phyloP scores from a whole-genome alignment of 2,113 vertebrate genomes.

The Amazona guildingii region DNA sequence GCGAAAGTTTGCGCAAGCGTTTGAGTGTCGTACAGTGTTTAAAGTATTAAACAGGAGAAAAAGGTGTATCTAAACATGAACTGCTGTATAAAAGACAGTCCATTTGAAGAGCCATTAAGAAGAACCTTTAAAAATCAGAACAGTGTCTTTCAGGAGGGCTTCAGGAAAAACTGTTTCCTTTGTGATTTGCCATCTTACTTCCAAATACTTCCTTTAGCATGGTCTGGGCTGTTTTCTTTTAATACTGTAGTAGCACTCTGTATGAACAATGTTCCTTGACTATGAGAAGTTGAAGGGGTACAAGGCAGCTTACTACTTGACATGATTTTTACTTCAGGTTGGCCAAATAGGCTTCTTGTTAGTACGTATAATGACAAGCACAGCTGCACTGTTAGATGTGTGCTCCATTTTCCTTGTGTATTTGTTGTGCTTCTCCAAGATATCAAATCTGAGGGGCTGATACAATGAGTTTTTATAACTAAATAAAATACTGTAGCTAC shows the following conservation, averaged over 20 bases:
- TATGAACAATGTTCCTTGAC: background rate
- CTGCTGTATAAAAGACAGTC: background rate
- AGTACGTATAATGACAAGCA: background rate
- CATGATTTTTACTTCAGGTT: background rate
- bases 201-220: background rate
- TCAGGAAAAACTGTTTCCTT: background rate
- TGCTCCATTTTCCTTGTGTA: rapidly evolving
- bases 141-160: background rate
- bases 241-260: background rate
- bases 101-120: background rate
- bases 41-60: background rate
- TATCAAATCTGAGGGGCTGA: background rate
- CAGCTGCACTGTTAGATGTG: background rate
- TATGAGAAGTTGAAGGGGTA: background rate
- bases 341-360: background rate
- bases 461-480: background rate
- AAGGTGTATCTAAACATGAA: background rate
- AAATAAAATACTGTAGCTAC: background rate
- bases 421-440: background rate
- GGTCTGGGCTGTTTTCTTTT: background rate
- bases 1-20: background rate
- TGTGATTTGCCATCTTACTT: background rate
- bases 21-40: background rate
- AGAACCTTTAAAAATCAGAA: background rate
- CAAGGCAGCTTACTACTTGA: background rate